These are phyloP conservation scores for Drosophila nasuta DNA, from an alignment of 1,140 invertebrate species.

Conservation along the genomic window DNA sequence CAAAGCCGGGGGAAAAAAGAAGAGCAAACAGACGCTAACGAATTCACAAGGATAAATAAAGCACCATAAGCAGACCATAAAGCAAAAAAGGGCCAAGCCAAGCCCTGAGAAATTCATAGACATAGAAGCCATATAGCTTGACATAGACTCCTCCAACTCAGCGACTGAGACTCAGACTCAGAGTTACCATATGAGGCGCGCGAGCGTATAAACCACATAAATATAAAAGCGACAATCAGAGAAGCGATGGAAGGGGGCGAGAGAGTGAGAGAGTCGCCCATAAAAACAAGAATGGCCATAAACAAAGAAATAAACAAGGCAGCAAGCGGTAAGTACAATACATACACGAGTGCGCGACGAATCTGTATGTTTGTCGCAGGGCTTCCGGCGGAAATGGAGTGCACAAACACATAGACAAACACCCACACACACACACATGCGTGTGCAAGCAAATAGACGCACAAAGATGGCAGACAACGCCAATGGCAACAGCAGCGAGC, in stretches of 20 bases:
- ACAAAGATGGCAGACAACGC: constrained; percentile 61
- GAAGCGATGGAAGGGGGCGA: constrained; percentile 19
- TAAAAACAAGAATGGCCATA: constrained; percentile 66
- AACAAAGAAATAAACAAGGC: constrained; percentile 81
- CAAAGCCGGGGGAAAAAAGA: constrained; percentile 17
- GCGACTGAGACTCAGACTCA: not conserved
- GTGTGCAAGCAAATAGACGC: constrained; percentile 43
- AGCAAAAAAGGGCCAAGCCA: constrained; percentile 28
- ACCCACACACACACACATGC: constrained; percentile 21
- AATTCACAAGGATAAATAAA: constrained; percentile 47
- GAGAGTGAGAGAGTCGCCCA: constrained; percentile 11
- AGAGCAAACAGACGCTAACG: constrained; percentile 29
- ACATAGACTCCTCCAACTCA: not conserved
- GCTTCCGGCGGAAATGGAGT: constrained; percentile 77
- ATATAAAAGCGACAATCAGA: constrained; percentile 77
- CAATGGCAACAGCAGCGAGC: constrained; percentile 41
- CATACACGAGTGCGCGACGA: constrained; percentile 41
- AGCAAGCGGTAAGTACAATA: constrained; percentile 68
- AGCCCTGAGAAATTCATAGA: constrained; percentile 31
- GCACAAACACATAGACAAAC: constrained; percentile 29
- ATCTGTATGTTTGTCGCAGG: constrained; percentile 54
- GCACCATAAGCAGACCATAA: constrained; percentile 38
- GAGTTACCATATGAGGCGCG: constrained; percentile 69
- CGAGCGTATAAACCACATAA: constrained; percentile 65
- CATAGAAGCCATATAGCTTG: constrained; percentile 6